Evolutionary conservation across 2,888 invertebrate genomes (phyloP), one percentile per base, ranked within the genome.

Genomic region (Seladonia tumulorum): DNA sequence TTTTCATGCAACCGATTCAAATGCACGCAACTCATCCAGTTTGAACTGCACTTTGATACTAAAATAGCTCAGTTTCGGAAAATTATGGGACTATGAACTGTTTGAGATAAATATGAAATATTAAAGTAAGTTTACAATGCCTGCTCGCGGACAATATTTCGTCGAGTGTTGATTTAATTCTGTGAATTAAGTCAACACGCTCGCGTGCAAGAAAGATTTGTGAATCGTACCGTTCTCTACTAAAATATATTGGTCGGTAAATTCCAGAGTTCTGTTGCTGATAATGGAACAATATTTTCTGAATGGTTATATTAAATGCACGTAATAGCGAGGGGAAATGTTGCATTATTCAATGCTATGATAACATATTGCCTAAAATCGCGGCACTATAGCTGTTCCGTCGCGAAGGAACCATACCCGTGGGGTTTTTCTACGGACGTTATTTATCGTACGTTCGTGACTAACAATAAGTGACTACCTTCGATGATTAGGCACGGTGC

Each of bases 211-310:
- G 77, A 77, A 80, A 79, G 63, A 87, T 87, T 87, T 87, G 83
- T 78, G 87, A 76, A 70, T 63, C 60, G 75, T 76, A 73, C 82
- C 82, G 79, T 75, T 82, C 80, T 68, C 60, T 66, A 39, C 47
- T 76, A 68, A 82, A 80, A 88, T 82, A 86, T 85, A 81, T 73
- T 45, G 45, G 66, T 60, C 76, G 72, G 79, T 88, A 88, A 88
- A 88, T 88, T 80, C 78, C 66, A 76, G 71, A 57, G 72, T 68
- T 81, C 84, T 79, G 85, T 76, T 81, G 79, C 73, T 88, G 82
- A 88, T 88, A 83, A 88, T 87, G 80, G 86, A 57, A 74, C 88
- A 82, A 83, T 88, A 88, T 88, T 88, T 88, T 79, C 86, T 75
- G 82, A 86, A 88, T 82, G 82, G 77, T 80, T 82, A 81, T 86